Conservation (phyloP, 2,113 vertebrate species). For the Balaeniceps rex region DNA sequence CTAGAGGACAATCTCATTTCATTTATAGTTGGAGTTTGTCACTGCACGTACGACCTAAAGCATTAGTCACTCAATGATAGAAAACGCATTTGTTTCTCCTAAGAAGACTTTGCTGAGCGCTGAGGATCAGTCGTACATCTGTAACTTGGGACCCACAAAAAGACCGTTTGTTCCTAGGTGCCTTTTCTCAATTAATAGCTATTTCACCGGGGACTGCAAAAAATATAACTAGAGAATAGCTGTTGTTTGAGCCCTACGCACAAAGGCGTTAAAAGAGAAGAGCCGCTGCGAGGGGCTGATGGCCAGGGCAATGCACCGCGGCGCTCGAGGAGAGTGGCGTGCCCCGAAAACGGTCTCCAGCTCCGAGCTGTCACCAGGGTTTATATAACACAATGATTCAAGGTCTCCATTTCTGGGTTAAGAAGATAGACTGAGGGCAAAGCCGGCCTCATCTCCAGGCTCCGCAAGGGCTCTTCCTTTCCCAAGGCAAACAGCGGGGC, state of each 20-base stretch:
- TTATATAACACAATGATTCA: rapidly evolving
- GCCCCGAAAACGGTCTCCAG: rapidly evolving
- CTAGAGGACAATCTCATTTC: background rate
- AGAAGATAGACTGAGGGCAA: background rate
- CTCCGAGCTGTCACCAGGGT: rapidly evolving
- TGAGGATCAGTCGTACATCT: background rate
- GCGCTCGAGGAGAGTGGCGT: background rate
- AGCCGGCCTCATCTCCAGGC: background rate
- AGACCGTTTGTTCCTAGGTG: rapidly evolving
- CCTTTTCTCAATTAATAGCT: background rate
- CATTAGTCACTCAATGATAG: background rate
- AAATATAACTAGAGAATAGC: rapidly evolving
- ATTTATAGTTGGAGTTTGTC: background rate
- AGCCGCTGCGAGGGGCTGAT: background rate
- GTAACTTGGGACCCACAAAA: background rate
- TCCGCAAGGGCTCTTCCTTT: background rate
- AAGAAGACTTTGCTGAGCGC: background rate
- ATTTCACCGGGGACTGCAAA: too few species aligned
- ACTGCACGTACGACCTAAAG: rapidly evolving
- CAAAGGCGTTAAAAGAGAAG: too few species aligned
- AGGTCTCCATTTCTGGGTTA: background rate
- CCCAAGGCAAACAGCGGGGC: background rate
- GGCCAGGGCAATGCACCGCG: background rate
- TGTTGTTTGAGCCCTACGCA: too few species aligned
- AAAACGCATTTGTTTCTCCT: background rate